phyloP scores from a whole-genome alignment of 2,113 vertebrate species.

The Miniopterus natalensis region DNA sequence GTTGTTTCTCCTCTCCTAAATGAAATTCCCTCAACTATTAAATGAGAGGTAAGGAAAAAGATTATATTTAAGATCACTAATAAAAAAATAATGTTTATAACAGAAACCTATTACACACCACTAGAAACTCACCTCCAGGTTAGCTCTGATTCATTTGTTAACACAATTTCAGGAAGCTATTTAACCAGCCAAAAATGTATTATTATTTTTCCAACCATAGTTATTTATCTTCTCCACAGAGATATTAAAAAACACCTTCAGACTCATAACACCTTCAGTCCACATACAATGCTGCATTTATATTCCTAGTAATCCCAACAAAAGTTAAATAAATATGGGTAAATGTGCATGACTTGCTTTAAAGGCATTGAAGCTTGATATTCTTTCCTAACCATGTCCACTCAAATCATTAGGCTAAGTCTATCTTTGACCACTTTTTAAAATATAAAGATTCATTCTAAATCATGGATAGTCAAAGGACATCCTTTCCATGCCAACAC shows the following conservation, averaged over 20 bases:
- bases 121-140: neutral
- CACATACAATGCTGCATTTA: neutral
- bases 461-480: neutral
- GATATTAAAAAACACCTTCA: conserved; percentile 4
- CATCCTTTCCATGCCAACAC: neutral
- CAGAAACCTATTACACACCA: neutral
- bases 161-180: neutral
- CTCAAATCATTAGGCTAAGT: neutral
- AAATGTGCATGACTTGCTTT: neutral
- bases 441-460: neutral
- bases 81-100: conserved; percentile 4
- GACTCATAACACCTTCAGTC: neutral
- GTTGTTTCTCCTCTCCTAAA: neutral
- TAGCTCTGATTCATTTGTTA: conserved; percentile 12
- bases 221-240: conserved; percentile 12
- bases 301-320: neutral
- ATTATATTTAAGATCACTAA: neutral
- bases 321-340: neutral
- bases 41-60: neutral
- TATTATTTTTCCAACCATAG: neutral
- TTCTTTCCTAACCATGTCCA: neutral
- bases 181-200: neutral
- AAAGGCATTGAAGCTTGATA: neutral
- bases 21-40: neutral
- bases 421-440: neutral